A percentile compares a stretch with the other conserved stretches of the same genome.
phyloP scores from a whole-genome alignment of 2,888 invertebrate genomes.

The Calliphora vomitoria region DNA sequence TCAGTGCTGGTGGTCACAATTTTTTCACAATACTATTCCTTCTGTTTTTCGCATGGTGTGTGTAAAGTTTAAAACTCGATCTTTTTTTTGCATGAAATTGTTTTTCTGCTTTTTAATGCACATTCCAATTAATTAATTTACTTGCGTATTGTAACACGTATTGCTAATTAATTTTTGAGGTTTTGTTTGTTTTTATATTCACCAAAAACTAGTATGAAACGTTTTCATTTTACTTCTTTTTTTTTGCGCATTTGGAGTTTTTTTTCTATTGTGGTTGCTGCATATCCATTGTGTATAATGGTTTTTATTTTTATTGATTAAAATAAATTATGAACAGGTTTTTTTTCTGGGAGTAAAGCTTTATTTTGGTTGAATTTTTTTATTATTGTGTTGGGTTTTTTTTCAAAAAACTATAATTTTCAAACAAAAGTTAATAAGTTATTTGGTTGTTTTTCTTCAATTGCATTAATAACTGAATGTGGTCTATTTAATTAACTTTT shows the following conservation, averaged over 20 bases:
- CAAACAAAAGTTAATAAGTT: constrained; percentile 60
- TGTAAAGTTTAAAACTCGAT: background rate
- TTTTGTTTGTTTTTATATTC: constrained; percentile 75
- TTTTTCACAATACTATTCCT: background rate
- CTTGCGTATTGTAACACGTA: constrained; percentile 73
- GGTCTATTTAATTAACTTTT: constrained; percentile 63
- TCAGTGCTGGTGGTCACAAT: background rate
- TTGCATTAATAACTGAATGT: constrained; percentile 18
- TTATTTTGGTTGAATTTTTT: constrained; percentile 37
- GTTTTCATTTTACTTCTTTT: constrained; percentile 12
- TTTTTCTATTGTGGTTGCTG: constrained; percentile 60
- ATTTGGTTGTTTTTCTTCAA: constrained; percentile 43
- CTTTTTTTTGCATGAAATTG: background rate
- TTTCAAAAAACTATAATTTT: constrained; percentile 6
- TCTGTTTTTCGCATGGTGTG: background rate
- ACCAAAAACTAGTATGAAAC: constrained; percentile 45
- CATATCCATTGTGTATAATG: constrained; percentile 58
- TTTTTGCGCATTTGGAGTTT: constrained; percentile 11
- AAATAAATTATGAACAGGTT: constrained; percentile 68
- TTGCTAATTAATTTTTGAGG: constrained; percentile 80
- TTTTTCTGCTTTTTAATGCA: constrained; percentile 54
- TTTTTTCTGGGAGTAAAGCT: background rate
- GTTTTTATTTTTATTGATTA: constrained; percentile 68
- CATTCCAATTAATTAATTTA: constrained; percentile 78
- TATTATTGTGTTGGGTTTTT: background rate